phyloP scores from a whole-genome alignment of 2,797 vertebrate genomes.

The Novumbra hubbsi region DNA sequence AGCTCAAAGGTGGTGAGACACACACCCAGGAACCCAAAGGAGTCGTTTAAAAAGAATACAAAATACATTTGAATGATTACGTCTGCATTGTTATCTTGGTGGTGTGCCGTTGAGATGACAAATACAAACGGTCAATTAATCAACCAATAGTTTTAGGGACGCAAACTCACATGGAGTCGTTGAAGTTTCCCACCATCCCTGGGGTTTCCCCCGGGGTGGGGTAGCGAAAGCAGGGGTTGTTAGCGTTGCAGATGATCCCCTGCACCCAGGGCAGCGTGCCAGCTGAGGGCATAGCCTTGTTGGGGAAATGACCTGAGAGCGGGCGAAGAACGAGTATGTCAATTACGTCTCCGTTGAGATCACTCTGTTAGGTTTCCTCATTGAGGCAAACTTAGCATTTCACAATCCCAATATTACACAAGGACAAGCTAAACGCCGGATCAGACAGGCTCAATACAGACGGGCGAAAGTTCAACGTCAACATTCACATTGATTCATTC shows the following conservation, averaged over 20 bases:
- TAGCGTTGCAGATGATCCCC: slow-evolving; percentile 97
- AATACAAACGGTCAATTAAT: not conserved
- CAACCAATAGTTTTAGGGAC: not conserved
- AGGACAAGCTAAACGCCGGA: not conserved
- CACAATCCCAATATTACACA: not conserved
- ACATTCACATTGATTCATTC: not conserved
- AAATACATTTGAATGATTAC: not conserved
- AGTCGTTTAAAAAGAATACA: not conserved
- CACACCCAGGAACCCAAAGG: not conserved
- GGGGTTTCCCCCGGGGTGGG: slow-evolving; percentile 93
- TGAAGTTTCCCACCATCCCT: slow-evolving; percentile 89
- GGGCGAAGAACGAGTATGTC: slow-evolving; percentile 7
- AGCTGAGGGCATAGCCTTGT: slow-evolving; percentile 98
- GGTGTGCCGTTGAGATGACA: not conserved
- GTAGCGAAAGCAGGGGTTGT: slow-evolving; percentile 97
- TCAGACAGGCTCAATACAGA: not conserved
- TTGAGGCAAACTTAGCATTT: not conserved
- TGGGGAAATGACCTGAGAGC: slow-evolving; percentile 92
- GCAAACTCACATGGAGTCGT: slow-evolving; percentile 88
- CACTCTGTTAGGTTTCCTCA: not conserved
- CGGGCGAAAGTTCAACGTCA: not conserved
- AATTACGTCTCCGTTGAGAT: not conserved
- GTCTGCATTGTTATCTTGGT: not conserved
- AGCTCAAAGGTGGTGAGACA: not conserved
- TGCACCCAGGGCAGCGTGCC: slow-evolving; percentile 96